Evolutionary conservation across 2,888 invertebrate species (phyloP).

Genomic region (Xylota segnis): DNA sequence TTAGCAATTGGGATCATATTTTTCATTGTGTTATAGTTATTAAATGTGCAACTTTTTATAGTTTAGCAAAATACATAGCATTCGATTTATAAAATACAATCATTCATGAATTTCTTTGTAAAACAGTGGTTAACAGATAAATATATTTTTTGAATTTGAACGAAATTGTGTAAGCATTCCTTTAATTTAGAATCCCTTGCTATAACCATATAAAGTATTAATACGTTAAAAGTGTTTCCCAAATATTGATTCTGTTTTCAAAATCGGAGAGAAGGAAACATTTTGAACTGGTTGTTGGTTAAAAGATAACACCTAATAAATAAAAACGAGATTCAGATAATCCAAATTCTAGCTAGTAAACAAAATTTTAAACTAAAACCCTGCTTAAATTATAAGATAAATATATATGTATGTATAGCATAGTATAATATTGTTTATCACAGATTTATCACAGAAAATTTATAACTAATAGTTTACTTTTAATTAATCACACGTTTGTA

Average conservation of each 20-base stretch:
- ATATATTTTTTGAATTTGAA: too few relatives aligned
- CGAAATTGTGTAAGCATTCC: too few relatives aligned
- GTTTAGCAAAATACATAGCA: too few relatives aligned
- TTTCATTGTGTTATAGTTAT: too few relatives aligned
- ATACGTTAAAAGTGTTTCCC: neutral
- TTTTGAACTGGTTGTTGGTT: neutral
- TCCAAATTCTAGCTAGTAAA: neutral
- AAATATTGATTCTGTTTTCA: neutral
- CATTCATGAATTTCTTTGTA: too few relatives aligned
- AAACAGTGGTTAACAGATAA: too few relatives aligned
- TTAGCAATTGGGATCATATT: too few relatives aligned
- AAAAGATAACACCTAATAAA: neutral
- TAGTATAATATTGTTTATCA: slow-evolving; percentile 35
- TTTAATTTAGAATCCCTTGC: neutral
- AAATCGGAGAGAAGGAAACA: neutral
- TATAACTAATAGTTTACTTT: slow-evolving; percentile 25
- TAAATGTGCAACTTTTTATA: too few relatives aligned
- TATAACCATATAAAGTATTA: neutral
- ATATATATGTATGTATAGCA: slow-evolving; percentile 31
- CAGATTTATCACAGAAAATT: slow-evolving; percentile 68
- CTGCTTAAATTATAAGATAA: slow-evolving; percentile 15
- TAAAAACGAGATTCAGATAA: neutral
- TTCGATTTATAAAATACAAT: too few relatives aligned
- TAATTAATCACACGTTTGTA: slow-evolving; percentile 6
- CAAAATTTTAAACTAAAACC: neutral